Evolutionary conservation across 1,140 invertebrate species (phyloP), one percentile per base, ranked within the genome.

Genomic region (Dolichoris vasculosae): DNA sequence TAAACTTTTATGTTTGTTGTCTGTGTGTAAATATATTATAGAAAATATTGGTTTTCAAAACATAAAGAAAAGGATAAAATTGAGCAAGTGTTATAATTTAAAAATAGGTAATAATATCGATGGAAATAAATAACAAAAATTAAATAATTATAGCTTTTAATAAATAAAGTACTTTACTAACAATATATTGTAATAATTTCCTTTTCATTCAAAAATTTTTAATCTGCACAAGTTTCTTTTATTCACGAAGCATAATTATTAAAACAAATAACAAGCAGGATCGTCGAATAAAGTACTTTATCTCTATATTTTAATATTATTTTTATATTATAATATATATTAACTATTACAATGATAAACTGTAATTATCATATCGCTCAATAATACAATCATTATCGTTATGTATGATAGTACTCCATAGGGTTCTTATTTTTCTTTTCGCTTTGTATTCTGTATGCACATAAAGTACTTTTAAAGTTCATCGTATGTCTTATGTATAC

Each of bases 381-480:
- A 88, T 88, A 88, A 83, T 88, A 89, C 88, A 89, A 87, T 89
- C 86, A 86, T 90, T 89, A 90, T 87, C 86, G 69, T 88, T 85
- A 88, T 87, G 83, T 63, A 86, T 79, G 86, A 86, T 87, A 88
- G 87, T 85, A 87, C 79, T 87, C 73, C 82, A 84, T 82, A 82
- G 81, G 76, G 78, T 85, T 86, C 51, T 75, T 46, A 73, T 79
- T 85, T 80, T 82, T 83, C 69, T 78, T 77, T 87, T 85, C 67
- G 59, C 63, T 82, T 80, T 84, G 32, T 85, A 38, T 86, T 83
- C 46, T 48, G 81, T 78, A 64, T 86, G 80, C 81, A 86, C 83
- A 77, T 30, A 85, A 81, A 71, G 67, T 82, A 40, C n/a, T 87
- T 78, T 71, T 46, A 40, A 78, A 75, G 81, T 64, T 82, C 48